Evolutionary conservation across 2,113 vertebrate species (phyloP).

Genomic region (Cyanoderma ruficeps): DNA sequence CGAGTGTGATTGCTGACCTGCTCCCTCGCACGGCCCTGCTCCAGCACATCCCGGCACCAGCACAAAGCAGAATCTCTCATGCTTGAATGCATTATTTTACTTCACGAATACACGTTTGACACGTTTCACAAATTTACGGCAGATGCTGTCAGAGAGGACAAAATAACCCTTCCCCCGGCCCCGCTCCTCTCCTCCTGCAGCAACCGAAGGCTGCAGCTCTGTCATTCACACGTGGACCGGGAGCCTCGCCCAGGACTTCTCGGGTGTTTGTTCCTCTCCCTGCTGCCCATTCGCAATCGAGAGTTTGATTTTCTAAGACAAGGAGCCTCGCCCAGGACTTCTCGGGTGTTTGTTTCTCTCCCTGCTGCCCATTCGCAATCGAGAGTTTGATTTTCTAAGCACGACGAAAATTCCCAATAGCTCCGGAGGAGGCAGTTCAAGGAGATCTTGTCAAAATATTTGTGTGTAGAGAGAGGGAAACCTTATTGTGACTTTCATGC

Average conservation of each 20-base stretch:
- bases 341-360: neutral
- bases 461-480: neutral
- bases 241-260: neutral
- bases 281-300: neutral
- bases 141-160: slow-evolving; percentile 4
- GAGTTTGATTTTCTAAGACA: neutral
- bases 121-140: neutral
- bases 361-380: neutral
- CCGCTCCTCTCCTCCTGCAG: neutral
- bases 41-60: neutral
- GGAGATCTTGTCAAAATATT: slow-evolving; percentile 41
- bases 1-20: slow-evolving; percentile 2
- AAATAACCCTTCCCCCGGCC: neutral
- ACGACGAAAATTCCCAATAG: neutral
- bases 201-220: slow-evolving; percentile 26
- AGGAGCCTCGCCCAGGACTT: neutral
- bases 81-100: neutral
- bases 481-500: neutral
- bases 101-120: neutral
- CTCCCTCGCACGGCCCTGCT: neutral
- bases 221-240: neutral
- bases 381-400: neutral
- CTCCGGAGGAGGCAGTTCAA: neutral
- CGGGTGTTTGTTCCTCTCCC: neutral
- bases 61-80: slow-evolving; percentile 15